Base-by-base conservation (phyloP, 2,113 vertebrate species). In the Psittacula cyanocephala region DNA sequence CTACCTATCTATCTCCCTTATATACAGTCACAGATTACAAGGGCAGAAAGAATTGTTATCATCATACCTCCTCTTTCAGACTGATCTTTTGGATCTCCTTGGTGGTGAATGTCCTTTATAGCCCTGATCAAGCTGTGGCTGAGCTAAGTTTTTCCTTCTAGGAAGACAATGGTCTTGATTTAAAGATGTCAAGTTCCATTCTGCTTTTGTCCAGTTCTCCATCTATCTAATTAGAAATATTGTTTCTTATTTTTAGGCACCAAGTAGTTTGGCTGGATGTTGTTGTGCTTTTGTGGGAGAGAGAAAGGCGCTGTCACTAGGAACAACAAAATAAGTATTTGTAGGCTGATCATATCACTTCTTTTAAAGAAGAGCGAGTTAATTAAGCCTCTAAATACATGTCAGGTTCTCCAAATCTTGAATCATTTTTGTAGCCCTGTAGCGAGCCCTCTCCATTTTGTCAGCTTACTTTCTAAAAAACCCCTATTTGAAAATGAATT, bases 401-500 rank as follows among this genome's bases (percentile, higher is more conserved):
- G 63, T 53, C 74, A 87, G 55, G 63, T 92, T 95, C 92, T 88
- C 78, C 79, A 93, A 91, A 74, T 16, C 60, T 60, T 35, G 64
- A 95, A 81, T 94, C 17, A 46, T n/a, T 89, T 91, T 49, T 39
- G 2, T 44, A 89, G 83, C 63, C 49, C 75, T 67, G 41, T 59
- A 63, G 75, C 71, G 76, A 91, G 85, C 49, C 53, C 55, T 74
- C 76, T 86, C 63, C 37, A 35, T 59, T 80, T 80, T 90, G 81
- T 87, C 79, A 88, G 65, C 79, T 95, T 81, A 70, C 24, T 88
- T 91, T 84, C 67, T 81, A 62, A 86, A 93, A 95, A 95, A 69
- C 9, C 0, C 7, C n/a, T 83, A 17, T 65, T 93, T 91, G 71
- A 55, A 70, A 87, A 91, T 29, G 2, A 87, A 84, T 69, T 85